Base-by-base conservation (phyloP, 92 coral and sea anemone species). In the Phymanthus crucifer region DNA sequence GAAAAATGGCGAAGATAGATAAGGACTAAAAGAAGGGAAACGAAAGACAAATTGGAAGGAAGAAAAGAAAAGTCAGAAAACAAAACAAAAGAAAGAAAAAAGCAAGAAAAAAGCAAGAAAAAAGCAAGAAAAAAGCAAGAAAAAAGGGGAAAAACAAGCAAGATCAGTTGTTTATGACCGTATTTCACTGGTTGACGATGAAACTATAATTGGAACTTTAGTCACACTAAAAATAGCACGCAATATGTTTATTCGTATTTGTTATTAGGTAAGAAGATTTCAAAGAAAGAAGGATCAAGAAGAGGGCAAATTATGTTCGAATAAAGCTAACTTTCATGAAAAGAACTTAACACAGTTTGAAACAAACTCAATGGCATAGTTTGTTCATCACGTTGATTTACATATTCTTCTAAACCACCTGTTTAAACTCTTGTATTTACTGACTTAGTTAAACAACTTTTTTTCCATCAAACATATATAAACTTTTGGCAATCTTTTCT, bases 371-470 rank as follows among this genome's bases (percentile, higher is more conserved):
- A 3, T 3, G 13, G 34, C 3, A 27, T 3, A 57, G 33, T 61
- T 27, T 24, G 23, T 66, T 10, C 34, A 27, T 26, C 38, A 3
- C 13, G 31, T 12, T 27, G 6, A 71, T 71, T 71, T 35, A 40
- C 75, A 71, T 71, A 71, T 21, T 38, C 57, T 2, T n/a, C 6
- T 3, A 23, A 40, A 5, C 52, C 75, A 71, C 75, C 75, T 71
- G 75, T 71, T 71, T 36, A 71, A 71, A 71, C 48, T 38, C 0
- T 17, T 40, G 0, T 71, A 71, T 71, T 71, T 71, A 45, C 27
- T 29, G 56, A 71, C 56, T 36, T 19, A n/a, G 50, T 71, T 69
- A 71, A 71, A 71, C 75, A 71, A 71, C 33, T 38, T 40, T 71
- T 38, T 37, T 40, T 40, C 33, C 50, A 24, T 40, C 27, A 21